Conservation (phyloP, 2,113 vertebrate genomes). For the Origma solitaria region DNA sequence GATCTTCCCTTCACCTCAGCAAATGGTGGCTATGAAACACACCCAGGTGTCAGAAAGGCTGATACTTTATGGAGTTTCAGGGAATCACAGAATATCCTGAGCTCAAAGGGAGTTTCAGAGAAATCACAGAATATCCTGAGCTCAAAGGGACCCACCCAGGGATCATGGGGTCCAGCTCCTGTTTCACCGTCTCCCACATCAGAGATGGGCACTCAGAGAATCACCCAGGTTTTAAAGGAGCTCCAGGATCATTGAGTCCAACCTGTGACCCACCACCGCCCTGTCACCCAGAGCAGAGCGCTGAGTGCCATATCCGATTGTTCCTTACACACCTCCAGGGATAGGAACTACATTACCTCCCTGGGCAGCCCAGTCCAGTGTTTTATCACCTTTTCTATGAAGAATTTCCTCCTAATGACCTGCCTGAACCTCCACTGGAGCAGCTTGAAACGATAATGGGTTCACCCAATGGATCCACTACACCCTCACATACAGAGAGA, state of each 20-base stretch:
- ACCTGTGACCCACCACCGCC: neutral
- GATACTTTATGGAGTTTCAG: neutral
- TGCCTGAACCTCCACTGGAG: neutral
- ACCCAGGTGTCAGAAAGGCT: accelerated
- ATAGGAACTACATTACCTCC: accelerated
- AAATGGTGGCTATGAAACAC: neutral
- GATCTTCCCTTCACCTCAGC: accelerated
- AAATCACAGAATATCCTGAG: neutral
- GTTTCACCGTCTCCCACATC: neutral
- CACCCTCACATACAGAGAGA: neutral
- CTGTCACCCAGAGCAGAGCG: neutral
- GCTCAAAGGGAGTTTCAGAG: neutral
- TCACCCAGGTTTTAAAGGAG: neutral
- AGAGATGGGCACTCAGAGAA: neutral
- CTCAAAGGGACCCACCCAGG: neutral
- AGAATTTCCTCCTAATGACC: neutral
- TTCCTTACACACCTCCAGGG: neutral
- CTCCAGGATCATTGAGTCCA: neutral
- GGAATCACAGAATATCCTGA: neutral
- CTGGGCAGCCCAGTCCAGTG: neutral
- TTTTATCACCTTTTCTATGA: neutral
- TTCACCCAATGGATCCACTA: neutral
- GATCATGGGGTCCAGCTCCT: accelerated
- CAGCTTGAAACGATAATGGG: neutral
- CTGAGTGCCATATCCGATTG: accelerated